Evolutionary conservation across 2,888 invertebrate genomes (phyloP).

Genomic region (Hyles lineata): DNA sequence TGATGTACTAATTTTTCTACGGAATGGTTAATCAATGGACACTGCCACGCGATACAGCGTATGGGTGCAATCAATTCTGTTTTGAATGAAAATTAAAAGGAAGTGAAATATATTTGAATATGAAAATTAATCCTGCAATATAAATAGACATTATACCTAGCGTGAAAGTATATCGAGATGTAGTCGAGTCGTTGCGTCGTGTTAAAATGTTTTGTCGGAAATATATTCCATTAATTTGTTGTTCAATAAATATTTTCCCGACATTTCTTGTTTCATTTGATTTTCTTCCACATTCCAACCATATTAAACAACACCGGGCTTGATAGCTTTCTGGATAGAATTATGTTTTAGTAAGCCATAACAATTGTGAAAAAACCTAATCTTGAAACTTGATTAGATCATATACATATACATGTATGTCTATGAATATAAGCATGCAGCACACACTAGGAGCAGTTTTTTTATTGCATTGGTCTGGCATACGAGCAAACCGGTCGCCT

Average conservation of each 20-base stretch:
- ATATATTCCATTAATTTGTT: conserved; percentile 66
- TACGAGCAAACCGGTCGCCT: too few species aligned
- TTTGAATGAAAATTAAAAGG: conserved; percentile 10
- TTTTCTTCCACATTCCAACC: too few species aligned
- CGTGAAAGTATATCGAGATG: conserved; percentile 52
- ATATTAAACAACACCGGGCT: too few species aligned
- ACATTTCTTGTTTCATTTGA: conserved; percentile 32
- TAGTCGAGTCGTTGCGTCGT: conserved; percentile 58
- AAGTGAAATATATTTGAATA: conserved; percentile 1
- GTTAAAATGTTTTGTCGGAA: conserved; percentile 55
- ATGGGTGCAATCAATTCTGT: neutral
- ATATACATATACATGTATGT: too few species aligned
- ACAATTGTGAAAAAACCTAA: too few species aligned
- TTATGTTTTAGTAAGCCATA: too few species aligned
- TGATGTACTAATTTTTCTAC: neutral
- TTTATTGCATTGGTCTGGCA: too few species aligned
- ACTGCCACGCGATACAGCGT: neutral
- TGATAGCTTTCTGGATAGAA: too few species aligned
- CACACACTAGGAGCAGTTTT: too few species aligned
- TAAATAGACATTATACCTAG: conserved; percentile 37
- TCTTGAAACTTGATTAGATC: too few species aligned
- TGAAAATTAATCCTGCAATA: conserved; percentile 28
- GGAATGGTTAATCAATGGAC: neutral
- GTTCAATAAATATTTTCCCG: conserved; percentile 75
- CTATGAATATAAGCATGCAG: too few species aligned